Percentiles rank a stretch among this genome's conserved stretches.
Conservation (phyloP, 2,113 vertebrate genomes). For the Cryptotis parvus region DNA sequence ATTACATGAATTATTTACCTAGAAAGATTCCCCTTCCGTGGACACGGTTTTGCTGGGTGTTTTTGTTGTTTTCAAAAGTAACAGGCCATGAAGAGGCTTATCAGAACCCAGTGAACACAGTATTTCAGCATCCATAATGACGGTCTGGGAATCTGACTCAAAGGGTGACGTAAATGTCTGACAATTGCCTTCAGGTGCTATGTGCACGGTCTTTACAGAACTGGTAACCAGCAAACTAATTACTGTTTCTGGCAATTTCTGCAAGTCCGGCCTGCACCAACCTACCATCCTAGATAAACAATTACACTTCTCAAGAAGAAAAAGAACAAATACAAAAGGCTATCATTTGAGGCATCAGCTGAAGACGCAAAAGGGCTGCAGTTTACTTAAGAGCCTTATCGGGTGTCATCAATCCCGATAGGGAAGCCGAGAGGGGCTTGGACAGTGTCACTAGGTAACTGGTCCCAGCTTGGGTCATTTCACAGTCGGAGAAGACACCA, state of each 20-base stretch:
- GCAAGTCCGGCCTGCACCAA: background rate
- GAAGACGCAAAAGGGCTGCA: background rate
- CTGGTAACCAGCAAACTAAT: background rate
- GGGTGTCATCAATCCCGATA: background rate
- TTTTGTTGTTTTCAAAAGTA: background rate
- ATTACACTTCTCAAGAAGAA: constrained; percentile 27
- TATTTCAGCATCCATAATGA: background rate
- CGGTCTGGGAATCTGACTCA: background rate
- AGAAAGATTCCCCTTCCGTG: background rate
- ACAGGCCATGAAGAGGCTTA: background rate
- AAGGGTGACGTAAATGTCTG: background rate
- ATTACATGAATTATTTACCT: constrained; percentile 10
- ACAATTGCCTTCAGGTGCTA: background rate
- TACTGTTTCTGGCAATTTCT: constrained; percentile 3
- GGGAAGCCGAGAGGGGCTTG: background rate
- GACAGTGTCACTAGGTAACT: background rate
- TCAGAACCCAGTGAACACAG: background rate
- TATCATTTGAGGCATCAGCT: background rate
- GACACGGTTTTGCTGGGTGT: constrained; percentile 32
- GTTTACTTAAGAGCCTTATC: background rate
- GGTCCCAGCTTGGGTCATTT: background rate
- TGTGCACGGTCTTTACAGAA: background rate
- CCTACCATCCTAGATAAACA: background rate
- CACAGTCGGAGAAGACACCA: no score
- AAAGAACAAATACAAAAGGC: background rate